Percentiles rank a stretch among this genome's conserved stretches.
These are phyloP conservation scores for Acheta domesticus DNA, from an alignment of 2,888 invertebrate genomes.

Conservation along the genomic window DNA sequence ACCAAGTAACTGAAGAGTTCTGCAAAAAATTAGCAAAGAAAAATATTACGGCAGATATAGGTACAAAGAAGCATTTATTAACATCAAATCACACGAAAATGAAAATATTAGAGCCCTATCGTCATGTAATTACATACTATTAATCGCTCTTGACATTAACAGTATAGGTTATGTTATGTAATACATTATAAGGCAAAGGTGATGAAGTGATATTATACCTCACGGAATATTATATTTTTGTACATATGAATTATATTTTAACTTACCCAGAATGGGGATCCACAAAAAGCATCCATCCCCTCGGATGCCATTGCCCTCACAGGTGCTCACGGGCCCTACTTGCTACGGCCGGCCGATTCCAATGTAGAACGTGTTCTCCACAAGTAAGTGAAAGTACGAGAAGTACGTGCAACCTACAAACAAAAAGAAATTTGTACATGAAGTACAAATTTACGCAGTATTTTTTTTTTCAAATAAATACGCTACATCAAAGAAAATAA, in stretches of 20 bases:
- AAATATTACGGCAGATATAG: background rate
- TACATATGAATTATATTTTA: conserved; percentile 33
- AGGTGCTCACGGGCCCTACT: too few species aligned
- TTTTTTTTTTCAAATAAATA: too few species aligned
- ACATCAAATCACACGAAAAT: background rate
- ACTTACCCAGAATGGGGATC: conserved; percentile 78
- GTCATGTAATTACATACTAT: conserved; percentile 20
- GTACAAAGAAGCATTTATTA: background rate
- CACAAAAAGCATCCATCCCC: conserved; percentile 73
- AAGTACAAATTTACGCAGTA: too few species aligned
- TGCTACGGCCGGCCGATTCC: too few species aligned
- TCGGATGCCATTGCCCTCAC: conserved; percentile 51
- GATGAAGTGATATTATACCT: background rate
- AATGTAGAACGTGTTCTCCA: too few species aligned
- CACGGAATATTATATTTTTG: background rate
- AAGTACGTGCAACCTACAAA: too few species aligned
- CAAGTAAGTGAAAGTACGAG: too few species aligned
- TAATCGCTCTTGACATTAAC: background rate
- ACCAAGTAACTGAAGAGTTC: conserved; percentile 75
- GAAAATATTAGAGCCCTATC: conserved; percentile 24
- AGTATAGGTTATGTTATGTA: too few species aligned
- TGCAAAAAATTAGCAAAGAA: conserved; percentile 50
- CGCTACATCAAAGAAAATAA: too few species aligned
- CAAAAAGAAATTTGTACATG: too few species aligned
- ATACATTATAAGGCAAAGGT: too few species aligned